Percentiles rank a stretch among this genome's conserved stretches.
Evolutionary conservation across 2,113 vertebrate genomes (phyloP).

Genomic region (Lepisosteus osseus): DNA sequence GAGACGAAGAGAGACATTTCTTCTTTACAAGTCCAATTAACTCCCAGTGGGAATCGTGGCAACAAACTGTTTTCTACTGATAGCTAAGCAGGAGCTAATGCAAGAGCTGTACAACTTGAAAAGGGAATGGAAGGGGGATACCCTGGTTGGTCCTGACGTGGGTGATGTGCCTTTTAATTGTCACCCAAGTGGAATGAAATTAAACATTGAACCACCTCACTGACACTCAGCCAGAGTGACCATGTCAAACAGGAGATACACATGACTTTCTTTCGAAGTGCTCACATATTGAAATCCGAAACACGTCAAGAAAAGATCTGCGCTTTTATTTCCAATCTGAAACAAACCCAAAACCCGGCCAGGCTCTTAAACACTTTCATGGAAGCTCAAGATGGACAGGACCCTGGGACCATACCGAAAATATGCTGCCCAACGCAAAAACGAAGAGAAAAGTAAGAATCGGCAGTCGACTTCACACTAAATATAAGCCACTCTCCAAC

Average conservation of each 20-base stretch:
- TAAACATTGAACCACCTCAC: conserved; percentile 8
- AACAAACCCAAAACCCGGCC: background rate
- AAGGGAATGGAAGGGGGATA: background rate
- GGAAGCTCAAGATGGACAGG: too few species aligned
- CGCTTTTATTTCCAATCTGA: background rate
- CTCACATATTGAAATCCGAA: background rate
- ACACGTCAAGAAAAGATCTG: background rate
- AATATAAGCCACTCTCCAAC: background rate
- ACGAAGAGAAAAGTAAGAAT: too few species aligned
- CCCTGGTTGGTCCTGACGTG: background rate
- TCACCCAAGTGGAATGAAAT: conserved; percentile 13
- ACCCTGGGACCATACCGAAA: too few species aligned
- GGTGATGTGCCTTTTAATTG: conserved; percentile 14
- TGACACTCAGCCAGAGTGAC: too few species aligned
- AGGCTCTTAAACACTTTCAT: background rate
- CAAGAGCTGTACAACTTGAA: background rate
- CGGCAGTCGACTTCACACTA: conserved; percentile 38
- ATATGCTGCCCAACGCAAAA: too few species aligned
- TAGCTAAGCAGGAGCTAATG: background rate
- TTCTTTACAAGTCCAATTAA: background rate
- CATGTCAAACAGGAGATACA: too few species aligned
- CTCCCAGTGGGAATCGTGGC: background rate
- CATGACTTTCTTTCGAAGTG: background rate
- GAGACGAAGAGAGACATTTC: background rate
- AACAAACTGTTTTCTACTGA: background rate